Base-by-base conservation (phyloP, 1,140 invertebrate genomes). In the Periplaneta americana region DNA sequence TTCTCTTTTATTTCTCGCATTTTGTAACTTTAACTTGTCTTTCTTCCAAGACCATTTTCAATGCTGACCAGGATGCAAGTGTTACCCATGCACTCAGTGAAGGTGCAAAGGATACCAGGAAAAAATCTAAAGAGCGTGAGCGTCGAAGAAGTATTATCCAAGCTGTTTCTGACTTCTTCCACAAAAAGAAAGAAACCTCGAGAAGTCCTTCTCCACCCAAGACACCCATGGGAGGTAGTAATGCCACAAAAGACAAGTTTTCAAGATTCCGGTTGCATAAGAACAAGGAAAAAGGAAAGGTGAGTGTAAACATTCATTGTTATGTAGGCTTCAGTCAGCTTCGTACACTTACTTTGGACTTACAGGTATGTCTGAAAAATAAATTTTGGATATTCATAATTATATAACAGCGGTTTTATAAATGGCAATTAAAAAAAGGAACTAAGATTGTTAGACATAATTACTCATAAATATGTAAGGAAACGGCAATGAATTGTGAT, bases 101-200 rank as follows among this genome's bases (percentile, higher is more conserved):
- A 9, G 57, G 74, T 57, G 22, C 80, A 34, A 74, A 80, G 22
- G 80, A 75, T 6, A 66, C 48, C 28, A 74, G 74, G 13, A 80
- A 74, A 32, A 80, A 80, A 18, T 75, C 66, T 13, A 80, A 80
- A 86, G 94, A 95, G 86, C 90, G 91, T 0, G 94, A 95, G 83
- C 89, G 95, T 81, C 89, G 94, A 74, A 95, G 94, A 85, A 96
- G 95, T 86, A 93, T 96, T 66, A 96, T 96, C 83, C 95, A 96
- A 89, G 93, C 95, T 75, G 92, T 76, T 92, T 94, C 95, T 4
- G 95, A 94, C 86, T 95, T 96, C 85, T 95, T 96, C 84, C 91
- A 92, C 74, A 93, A 93, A 84, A 92, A 91, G 83, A 89, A 85
- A 74, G 86, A 85, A 82, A 86, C 88, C 10, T 84, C 87, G 31